Percentiles rank a stretch among this genome's conserved stretches.
These are phyloP conservation scores for Zaprionus capensis DNA, from an alignment of 1,140 invertebrate genomes.

Conservation along the genomic window DNA sequence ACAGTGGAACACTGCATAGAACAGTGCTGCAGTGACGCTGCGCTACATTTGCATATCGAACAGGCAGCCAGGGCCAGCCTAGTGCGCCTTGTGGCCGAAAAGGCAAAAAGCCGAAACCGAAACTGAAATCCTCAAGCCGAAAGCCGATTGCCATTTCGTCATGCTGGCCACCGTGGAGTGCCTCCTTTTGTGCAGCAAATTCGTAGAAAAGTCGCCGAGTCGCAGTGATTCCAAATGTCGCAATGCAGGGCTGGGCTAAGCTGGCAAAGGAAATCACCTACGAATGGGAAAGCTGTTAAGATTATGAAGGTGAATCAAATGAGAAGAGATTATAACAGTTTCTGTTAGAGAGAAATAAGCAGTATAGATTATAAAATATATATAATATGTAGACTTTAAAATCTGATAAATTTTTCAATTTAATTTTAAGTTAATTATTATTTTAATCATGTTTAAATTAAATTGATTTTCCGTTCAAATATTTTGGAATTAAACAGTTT, in stretches of 20 bases:
- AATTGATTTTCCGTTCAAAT: too few species aligned
- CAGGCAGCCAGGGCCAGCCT: slow-evolving; percentile 16
- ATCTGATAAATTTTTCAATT: too few species aligned
- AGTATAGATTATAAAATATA: too few species aligned
- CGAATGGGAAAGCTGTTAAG: background rate
- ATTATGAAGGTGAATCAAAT: background rate
- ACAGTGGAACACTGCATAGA: too few species aligned
- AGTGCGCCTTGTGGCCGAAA: slow-evolving; percentile 27
- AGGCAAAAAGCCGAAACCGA: slow-evolving; percentile 1
- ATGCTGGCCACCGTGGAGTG: slow-evolving; percentile 70
- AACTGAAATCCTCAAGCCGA: slow-evolving; percentile 6
- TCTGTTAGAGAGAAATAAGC: too few species aligned
- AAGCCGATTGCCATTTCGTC: slow-evolving; percentile 79
- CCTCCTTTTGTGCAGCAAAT: slow-evolving; percentile 72
- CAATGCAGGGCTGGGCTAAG: background rate
- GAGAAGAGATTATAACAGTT: background rate
- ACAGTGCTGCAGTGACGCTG: slow-evolving; percentile 29
- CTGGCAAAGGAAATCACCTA: background rate
- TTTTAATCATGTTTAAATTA: too few species aligned
- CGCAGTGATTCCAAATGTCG: slow-evolving; percentile 40
- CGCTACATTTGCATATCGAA: slow-evolving; percentile 74
- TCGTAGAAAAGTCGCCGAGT: slow-evolving; percentile 58
- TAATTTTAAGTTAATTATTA: too few species aligned
- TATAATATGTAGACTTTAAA: too few species aligned
- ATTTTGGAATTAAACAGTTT: too few species aligned